These are phyloP conservation scores for Chloropsis hardwickii DNA, from an alignment of 2,113 vertebrate species.

Conservation along the genomic window DNA sequence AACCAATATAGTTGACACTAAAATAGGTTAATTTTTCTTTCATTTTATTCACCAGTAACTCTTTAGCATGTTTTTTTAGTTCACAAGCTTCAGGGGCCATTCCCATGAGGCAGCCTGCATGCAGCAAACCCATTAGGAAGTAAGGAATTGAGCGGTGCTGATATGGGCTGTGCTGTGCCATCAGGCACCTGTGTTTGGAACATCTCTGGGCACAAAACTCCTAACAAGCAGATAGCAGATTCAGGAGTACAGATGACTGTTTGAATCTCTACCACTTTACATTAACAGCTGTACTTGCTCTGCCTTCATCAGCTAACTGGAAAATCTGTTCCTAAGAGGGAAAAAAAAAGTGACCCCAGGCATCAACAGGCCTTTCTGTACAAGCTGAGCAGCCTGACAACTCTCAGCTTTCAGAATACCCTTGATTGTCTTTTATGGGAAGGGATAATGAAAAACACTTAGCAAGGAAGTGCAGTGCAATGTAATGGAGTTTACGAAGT, in stretches of 20 bases:
- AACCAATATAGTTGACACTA: background rate
- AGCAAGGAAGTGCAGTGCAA: background rate
- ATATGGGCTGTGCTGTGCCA: background rate
- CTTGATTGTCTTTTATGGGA: background rate
- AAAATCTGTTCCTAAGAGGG: background rate
- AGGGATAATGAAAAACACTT: background rate
- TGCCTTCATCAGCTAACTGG: background rate
- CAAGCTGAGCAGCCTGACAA: background rate
- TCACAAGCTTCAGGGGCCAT: background rate
- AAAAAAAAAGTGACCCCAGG: background rate
- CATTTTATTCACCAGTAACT: background rate
- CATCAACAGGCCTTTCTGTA: background rate
- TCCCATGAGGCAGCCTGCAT: background rate
- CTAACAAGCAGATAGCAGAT: background rate
- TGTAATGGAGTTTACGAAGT: background rate
- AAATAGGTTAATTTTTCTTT: background rate
- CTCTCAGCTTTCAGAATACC: background rate
- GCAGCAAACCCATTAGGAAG: background rate
- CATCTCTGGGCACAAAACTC: background rate
- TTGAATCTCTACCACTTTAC: background rate
- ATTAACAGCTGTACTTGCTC: background rate
- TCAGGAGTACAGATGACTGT: background rate
- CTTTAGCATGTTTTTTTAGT: background rate
- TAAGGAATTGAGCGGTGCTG: background rate
- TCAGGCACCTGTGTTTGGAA: background rate